Percentiles rank a stretch among this genome's conserved stretches.
Conservation (phyloP, 2,888 invertebrate genomes). For the Acronicta leporina region DNA sequence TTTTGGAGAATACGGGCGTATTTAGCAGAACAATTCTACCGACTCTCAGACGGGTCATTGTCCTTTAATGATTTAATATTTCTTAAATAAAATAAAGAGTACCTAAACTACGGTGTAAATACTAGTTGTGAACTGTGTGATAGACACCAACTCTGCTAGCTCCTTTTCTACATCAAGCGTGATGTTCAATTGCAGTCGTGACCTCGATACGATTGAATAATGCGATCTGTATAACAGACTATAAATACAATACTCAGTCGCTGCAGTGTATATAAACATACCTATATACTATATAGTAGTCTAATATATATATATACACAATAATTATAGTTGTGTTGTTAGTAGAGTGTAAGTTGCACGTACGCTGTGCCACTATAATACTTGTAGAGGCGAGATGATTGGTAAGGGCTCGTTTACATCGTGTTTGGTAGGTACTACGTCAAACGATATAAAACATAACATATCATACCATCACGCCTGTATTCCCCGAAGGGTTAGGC, state of each 20-base stretch:
- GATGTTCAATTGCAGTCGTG: slow-evolving; percentile 34
- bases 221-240: slow-evolving; percentile 19
- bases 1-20: no score
- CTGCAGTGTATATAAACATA: slow-evolving; percentile 20
- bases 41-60: no score
- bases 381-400: slow-evolving; percentile 74
- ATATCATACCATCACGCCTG: no score
- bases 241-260: slow-evolving; percentile 11
- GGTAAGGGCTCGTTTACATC: slow-evolving; percentile 64
- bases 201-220: slow-evolving; percentile 40
- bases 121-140: no score
- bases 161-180: background rate
- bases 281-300: slow-evolving; percentile 15
- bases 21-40: no score
- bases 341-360: slow-evolving; percentile 71
- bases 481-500: no score
- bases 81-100: no score
- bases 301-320: slow-evolving; percentile 59
- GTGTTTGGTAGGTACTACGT: background rate
- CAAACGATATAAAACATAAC: no score
- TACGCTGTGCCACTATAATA: slow-evolving; percentile 68
- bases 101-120: no score
- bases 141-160: no score
- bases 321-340: slow-evolving; percentile 69
- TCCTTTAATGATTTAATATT: no score